These are phyloP conservation scores for Aricia agestis DNA, from an alignment of 1,140 invertebrate species.

Conservation along the genomic window DNA sequence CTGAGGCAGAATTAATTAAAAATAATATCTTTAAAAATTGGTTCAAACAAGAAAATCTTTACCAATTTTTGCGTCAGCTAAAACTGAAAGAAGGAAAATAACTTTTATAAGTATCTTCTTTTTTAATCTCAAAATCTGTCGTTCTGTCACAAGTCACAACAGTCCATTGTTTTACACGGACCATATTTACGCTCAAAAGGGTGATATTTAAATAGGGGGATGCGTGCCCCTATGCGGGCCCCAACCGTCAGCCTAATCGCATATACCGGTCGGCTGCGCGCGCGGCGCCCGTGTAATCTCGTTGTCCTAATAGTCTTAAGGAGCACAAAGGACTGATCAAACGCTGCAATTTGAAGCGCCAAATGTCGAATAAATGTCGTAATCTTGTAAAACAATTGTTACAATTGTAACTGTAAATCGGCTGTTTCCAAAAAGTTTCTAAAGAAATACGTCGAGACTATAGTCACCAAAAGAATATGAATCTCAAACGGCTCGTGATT, in stretches of 20 bases:
- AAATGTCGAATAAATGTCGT: constrained; percentile 46
- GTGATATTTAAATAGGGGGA: constrained; percentile 17
- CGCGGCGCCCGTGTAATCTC: constrained; percentile 59
- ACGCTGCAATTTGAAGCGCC: constrained; percentile 60
- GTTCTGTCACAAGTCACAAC: not conserved
- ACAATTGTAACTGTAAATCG: not conserved
- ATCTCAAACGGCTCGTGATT: too few relatives aligned
- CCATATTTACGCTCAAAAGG: constrained; percentile 5
- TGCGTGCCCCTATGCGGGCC: constrained; percentile 21
- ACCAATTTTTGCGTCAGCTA: too few relatives aligned
- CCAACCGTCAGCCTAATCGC: constrained; percentile 38
- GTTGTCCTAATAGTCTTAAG: constrained; percentile 66
- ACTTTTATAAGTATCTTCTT: not conserved
- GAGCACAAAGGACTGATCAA: constrained; percentile 66
- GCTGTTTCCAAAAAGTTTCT: too few relatives aligned
- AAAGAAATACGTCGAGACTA: too few relatives aligned
- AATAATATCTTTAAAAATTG: too few relatives aligned
- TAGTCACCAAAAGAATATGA: too few relatives aligned
- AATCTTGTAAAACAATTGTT: constrained; percentile 14
- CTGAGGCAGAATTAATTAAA: too few relatives aligned
- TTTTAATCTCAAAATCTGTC: not conserved
- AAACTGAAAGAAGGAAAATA: too few relatives aligned
- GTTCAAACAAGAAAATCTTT: too few relatives aligned
- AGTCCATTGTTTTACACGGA: constrained; percentile 2
- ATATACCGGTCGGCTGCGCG: constrained; percentile 51